phyloP scores from a whole-genome alignment of 2,888 invertebrate genomes.

The Nowickia ferox region DNA sequence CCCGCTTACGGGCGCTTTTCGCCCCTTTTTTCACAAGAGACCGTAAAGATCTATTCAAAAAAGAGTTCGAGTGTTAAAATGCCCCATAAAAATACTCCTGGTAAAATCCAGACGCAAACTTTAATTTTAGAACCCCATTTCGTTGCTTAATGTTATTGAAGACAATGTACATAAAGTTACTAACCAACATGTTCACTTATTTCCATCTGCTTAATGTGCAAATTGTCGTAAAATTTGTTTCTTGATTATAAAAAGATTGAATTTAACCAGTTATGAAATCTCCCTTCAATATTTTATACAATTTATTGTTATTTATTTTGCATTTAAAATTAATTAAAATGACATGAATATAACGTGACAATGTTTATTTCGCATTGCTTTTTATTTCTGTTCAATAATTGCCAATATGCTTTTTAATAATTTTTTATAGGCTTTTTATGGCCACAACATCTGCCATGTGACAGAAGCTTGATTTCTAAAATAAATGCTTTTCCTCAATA shows the following conservation, averaged over 20 bases:
- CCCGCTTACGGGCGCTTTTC: too few relatives aligned
- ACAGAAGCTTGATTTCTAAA: constrained; percentile 2
- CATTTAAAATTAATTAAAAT: constrained; percentile 62
- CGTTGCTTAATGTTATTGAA: neutral
- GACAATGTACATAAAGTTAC: neutral
- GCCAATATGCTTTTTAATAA: constrained; percentile 16
- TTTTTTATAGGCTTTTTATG: constrained; percentile 40
- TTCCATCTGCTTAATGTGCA: neutral
- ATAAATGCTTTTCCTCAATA: neutral
- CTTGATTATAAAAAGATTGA: neutral
- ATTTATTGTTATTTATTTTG: constrained; percentile 35
- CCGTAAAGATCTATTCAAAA: too few relatives aligned
- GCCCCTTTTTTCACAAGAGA: too few relatives aligned
- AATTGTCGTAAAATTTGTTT: neutral
- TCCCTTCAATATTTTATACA: constrained; percentile 9
- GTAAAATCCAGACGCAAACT: too few relatives aligned
- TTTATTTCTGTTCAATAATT: neutral
- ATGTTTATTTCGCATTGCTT: constrained; percentile 72
- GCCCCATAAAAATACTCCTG: too few relatives aligned
- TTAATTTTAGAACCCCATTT: too few relatives aligned
- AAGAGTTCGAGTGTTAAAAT: too few relatives aligned
- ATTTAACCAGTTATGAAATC: neutral
- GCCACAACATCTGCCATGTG: constrained; percentile 52
- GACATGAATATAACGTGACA: constrained; percentile 80
- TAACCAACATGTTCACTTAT: neutral